Base-by-base conservation (phyloP, 2,888 invertebrate species). In the Herminia tarsipennalis region DNA sequence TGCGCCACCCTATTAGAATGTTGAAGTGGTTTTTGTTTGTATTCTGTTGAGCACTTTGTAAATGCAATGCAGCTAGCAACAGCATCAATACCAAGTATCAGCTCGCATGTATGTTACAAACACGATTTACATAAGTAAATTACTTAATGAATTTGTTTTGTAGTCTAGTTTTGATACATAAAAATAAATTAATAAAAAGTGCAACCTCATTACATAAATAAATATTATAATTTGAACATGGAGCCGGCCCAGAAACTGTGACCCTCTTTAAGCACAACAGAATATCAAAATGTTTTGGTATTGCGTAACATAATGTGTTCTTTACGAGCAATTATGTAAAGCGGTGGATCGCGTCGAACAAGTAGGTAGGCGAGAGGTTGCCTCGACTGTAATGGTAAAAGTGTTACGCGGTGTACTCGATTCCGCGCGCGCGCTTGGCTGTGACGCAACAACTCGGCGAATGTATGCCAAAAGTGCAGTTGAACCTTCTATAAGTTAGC, bases 391-490 rank as follows among this genome's bases (percentile, higher is more conserved):
- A 82, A 85, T 82, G 83, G 87, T 86, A 87, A 86, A 88, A 89
- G 88, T 90, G 86, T 89, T 88, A 89, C 88, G 81, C 82, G 78
- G 71, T 79, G 88, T 79, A 79, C 88, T 77, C 85, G 80, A 81
- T 86, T 79, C 81, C 68, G 71, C 70, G 71, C 69, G 68, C 66
- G 73, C 69, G 67, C 66, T 58, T 45, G 12, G 46, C 22, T 48
- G 70, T 86, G 81, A 88, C 81, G 88, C 88, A 88, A 88, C 71
- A 47, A 47, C 56, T 40, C 55, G 43, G 79, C 83, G 80, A 88
- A 90, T 89, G 86, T 91, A 81, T 89, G 90, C 88, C 88, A 88
- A 87, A 88, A 88, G 79, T 88, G 88, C 89, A 90, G 77, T 72
- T 76, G 70, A 83, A 80, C 82, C 85, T 83, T 79, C 78, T 61